A percentile compares a stretch with the other conserved stretches of the same genome.
Conservation (phyloP, 2,113 vertebrate genomes). For the Cinclus mexicanus region DNA sequence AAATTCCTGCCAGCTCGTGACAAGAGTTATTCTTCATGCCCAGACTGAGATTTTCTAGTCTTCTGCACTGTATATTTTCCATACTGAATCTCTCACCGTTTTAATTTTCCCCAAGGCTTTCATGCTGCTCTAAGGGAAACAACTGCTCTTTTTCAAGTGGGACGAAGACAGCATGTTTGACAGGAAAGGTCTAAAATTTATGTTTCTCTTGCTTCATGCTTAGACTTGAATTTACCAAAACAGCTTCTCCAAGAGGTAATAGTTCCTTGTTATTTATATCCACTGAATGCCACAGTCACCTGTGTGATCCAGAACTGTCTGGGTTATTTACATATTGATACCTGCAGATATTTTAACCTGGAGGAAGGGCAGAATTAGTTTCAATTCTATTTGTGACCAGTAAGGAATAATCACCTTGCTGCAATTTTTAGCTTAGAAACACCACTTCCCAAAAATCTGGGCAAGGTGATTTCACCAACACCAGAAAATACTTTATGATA, state of each 20-base stretch:
- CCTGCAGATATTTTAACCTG: not conserved
- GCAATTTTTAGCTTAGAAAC: not conserved
- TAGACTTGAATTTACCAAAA: conserved; percentile 60
- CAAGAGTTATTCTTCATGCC: not conserved
- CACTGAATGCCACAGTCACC: conserved; percentile 13
- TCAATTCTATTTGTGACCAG: not conserved
- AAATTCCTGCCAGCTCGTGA: not conserved
- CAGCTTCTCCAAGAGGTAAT: conserved; percentile 21
- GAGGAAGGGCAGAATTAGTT: not conserved
- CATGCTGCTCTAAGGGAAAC: conserved; percentile 22
- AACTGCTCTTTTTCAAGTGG: conserved; percentile 63
- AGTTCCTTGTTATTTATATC: conserved; percentile 58
- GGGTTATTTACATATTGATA: not conserved
- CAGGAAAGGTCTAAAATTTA: conserved; percentile 69
- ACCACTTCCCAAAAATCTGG: not conserved
- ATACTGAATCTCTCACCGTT: not conserved
- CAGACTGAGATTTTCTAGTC: not conserved
- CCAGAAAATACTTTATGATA: not conserved
- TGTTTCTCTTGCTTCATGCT: conserved; percentile 63
- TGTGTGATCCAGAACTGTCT: not conserved
- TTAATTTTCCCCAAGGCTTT: conserved; percentile 27
- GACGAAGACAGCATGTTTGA: conserved; percentile 51
- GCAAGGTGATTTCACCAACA: not conserved
- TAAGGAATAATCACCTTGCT: not conserved
- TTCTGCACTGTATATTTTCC: not conserved